A percentile compares a stretch with the other conserved stretches of the same genome.
Conservation (phyloP, 2,113 vertebrate genomes). For the Mirza zaza region DNA sequence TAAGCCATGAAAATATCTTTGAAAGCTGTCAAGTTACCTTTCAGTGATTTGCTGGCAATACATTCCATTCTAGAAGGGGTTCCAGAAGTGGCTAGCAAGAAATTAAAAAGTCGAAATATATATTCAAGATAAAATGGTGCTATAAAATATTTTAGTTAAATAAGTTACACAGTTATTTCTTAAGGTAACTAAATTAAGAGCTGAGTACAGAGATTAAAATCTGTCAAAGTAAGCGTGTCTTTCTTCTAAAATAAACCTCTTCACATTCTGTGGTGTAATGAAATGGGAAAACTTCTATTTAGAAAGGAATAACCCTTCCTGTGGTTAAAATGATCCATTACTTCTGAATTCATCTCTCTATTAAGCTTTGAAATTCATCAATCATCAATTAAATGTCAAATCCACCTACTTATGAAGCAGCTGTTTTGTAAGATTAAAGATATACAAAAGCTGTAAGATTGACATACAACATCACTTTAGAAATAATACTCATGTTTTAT, state of each 20-base stretch:
- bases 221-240: not conserved
- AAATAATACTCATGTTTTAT: slow-evolving; percentile 26
- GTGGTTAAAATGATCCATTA: not conserved
- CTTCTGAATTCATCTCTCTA: not conserved
- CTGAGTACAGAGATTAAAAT: not conserved
- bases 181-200: not conserved
- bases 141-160: not conserved
- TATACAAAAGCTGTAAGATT: not conserved
- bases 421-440: slow-evolving; percentile 7
- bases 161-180: slow-evolving; percentile 8
- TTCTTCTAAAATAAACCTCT: slow-evolving; percentile 35
- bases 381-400: slow-evolving; percentile 21
- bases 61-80: not conserved
- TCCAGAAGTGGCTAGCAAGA: not conserved
- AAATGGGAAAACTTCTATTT: slow-evolving; percentile 5
- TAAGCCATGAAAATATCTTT: slow-evolving; percentile 3
- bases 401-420: not conserved
- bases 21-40: not conserved
- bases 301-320: not conserved
- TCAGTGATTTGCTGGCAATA: not conserved
- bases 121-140: not conserved
- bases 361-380: slow-evolving; percentile 31
- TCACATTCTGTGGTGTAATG: not conserved
- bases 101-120: slow-evolving; percentile 31
- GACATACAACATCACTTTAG: not conserved